Percentiles rank a stretch among this genome's conserved stretches.
phyloP scores from a whole-genome alignment of 2,113 vertebrate genomes.

The Psophia crepitans region DNA sequence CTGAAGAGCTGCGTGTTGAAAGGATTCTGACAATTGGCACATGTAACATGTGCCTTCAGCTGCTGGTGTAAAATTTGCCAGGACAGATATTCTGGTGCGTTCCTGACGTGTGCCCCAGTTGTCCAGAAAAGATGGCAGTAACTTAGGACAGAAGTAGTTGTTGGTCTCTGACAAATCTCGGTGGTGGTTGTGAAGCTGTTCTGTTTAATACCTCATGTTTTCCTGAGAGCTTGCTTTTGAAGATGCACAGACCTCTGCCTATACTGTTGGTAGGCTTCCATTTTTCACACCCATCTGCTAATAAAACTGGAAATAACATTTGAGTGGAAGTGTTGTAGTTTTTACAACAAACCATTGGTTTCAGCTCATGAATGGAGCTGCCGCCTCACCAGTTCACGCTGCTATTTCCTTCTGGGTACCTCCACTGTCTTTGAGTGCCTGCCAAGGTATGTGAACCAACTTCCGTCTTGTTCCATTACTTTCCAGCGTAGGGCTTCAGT shows the following conservation, averaged over 20 bases:
- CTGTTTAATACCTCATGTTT: background rate
- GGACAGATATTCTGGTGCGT: background rate
- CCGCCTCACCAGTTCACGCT: background rate
- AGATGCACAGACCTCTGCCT: background rate
- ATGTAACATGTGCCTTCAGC: background rate
- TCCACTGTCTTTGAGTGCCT: background rate
- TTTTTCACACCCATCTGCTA: background rate
- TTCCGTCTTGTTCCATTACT: background rate
- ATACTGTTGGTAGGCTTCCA: background rate
- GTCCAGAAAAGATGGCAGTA: background rate
- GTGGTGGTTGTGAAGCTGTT: background rate
- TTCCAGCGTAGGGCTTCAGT: background rate
- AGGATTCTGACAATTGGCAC: conserved; percentile 18
- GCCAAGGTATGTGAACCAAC: background rate
- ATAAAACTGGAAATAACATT: background rate
- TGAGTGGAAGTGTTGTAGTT: background rate
- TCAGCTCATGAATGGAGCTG: background rate
- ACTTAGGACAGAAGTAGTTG: background rate
- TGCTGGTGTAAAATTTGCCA: background rate
- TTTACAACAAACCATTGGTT: background rate
- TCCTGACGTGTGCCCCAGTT: background rate
- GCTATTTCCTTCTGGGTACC: background rate
- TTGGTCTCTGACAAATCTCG: background rate
- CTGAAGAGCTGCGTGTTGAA: background rate
- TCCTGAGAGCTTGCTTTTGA: background rate